These are phyloP conservation scores for Neogobius melanostomus DNA, from an alignment of 2,113 vertebrate genomes.

Conservation along the genomic window DNA sequence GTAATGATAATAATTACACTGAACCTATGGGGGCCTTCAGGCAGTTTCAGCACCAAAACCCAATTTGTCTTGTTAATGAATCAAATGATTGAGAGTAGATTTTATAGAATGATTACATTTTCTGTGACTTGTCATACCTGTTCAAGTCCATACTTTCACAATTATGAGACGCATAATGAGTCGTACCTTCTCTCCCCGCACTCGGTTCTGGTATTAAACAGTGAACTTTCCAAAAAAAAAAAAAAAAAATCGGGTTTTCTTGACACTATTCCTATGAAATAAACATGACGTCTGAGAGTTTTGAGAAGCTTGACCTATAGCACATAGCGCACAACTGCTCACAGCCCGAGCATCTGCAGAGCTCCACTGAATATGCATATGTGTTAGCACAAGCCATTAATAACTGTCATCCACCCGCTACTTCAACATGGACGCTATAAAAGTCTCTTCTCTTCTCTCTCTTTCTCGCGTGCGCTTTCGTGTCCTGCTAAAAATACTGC, in stretches of 20 bases:
- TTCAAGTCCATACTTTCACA: not conserved
- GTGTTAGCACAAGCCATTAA: conserved; percentile 90
- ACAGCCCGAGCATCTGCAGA: conserved; percentile 83
- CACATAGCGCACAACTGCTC: conserved; percentile 65
- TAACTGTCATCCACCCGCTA: conserved; percentile 94
- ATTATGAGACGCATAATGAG: too few relatives aligned
- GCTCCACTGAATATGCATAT: conserved; percentile 94
- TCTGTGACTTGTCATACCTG: conserved; percentile 9
- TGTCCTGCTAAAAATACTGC: not conserved
- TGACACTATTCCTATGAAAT: too few relatives aligned
- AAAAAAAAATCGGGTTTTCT: too few relatives aligned
- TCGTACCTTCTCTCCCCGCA: too few relatives aligned
- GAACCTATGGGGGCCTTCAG: conserved; percentile 26
- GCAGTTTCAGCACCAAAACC: conserved; percentile 30
- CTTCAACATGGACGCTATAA: conserved; percentile 67
- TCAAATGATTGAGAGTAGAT: conserved; percentile 16
- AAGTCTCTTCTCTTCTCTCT: conserved; percentile 17
- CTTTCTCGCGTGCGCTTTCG: too few relatives aligned
- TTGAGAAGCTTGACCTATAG: conserved; percentile 61
- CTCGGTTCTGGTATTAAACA: too few relatives aligned
- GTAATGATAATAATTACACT: conserved; percentile 37
- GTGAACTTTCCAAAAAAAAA: too few relatives aligned
- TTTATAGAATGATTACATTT: conserved; percentile 23
- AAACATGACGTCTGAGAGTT: conserved; percentile 22
- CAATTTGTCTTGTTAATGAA: conserved; percentile 28